Conservation (phyloP, 2,888 invertebrate genomes). For the Pyrgus malvae region DNA sequence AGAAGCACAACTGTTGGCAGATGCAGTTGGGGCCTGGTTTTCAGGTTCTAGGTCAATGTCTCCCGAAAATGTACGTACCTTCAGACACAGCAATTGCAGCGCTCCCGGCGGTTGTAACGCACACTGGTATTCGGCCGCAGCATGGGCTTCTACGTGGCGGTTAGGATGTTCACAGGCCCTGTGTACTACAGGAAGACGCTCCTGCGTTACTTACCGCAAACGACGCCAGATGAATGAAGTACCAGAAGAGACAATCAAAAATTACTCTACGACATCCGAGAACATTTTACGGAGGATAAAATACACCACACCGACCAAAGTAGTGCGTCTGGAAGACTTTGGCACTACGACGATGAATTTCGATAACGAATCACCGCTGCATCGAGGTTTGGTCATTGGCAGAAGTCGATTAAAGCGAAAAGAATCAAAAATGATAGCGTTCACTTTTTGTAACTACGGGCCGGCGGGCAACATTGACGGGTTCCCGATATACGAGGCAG, state of each 20-base stretch:
- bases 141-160: slow-evolving; percentile 75
- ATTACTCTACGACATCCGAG: slow-evolving; percentile 39
- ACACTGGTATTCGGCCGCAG: slow-evolving; percentile 70
- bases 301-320: slow-evolving; percentile 48
- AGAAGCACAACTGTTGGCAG: slow-evolving; percentile 69
- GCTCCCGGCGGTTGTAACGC: slow-evolving; percentile 68
- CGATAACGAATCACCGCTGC: slow-evolving; percentile 53
- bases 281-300: slow-evolving; percentile 61
- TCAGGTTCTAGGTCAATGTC: slow-evolving; percentile 65
- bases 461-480: slow-evolving; percentile 74
- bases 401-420: slow-evolving; percentile 39
- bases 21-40: slow-evolving; percentile 72
- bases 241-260: slow-evolving; percentile 20
- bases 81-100: slow-evolving; percentile 63
- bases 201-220: slow-evolving; percentile 59
- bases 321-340: slow-evolving; percentile 50
- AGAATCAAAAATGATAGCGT: slow-evolving; percentile 63
- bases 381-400: slow-evolving; percentile 49
- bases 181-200: slow-evolving; percentile 60
- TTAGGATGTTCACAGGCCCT: slow-evolving; percentile 70
- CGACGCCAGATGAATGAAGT: slow-evolving; percentile 40
- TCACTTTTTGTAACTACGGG: slow-evolving; percentile 73
- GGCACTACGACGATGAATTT: slow-evolving; percentile 38
- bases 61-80: slow-evolving; percentile 65
- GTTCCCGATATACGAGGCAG: slow-evolving; percentile 71